A percentile compares a stretch with the other conserved stretches of the same genome.
phyloP scores from a whole-genome alignment of 2,113 vertebrate genomes.

The Meriones unguiculatus region DNA sequence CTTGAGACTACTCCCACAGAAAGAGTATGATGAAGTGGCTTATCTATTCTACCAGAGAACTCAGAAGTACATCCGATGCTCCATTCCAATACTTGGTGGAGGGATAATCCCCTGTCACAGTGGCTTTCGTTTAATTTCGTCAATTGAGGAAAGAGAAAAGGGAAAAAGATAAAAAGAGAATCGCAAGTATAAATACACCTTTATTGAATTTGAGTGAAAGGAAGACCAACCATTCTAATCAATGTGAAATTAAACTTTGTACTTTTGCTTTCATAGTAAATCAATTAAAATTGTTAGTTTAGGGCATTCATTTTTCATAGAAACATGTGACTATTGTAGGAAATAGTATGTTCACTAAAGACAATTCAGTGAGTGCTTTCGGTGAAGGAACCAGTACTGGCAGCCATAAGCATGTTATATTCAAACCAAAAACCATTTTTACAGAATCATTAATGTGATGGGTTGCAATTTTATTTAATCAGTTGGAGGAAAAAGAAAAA shows the following conservation, averaged over 20 bases:
- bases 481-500: not conserved
- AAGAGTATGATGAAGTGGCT: not conserved
- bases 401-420: not conserved
- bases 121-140: not conserved
- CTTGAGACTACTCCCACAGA: not conserved
- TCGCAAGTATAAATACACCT: not conserved
- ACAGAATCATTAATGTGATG: not conserved
- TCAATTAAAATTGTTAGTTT: not conserved
- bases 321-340: not conserved
- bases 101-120: not conserved
- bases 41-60: not conserved
- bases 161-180: not conserved
- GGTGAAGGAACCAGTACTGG: not conserved
- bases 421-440: not conserved
- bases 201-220: not conserved
- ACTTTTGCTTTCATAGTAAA: slow-evolving; percentile 24
- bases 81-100: not conserved
- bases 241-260: slow-evolving; percentile 8
- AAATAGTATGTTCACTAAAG: not conserved
- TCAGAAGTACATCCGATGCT: not conserved
- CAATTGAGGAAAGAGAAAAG: not conserved
- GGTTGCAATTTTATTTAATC: not conserved
- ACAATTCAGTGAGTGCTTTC: not conserved
- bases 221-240: not conserved
- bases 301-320: not conserved